Conservation (phyloP, 2,113 vertebrate species). For the Anhinga anhinga region DNA sequence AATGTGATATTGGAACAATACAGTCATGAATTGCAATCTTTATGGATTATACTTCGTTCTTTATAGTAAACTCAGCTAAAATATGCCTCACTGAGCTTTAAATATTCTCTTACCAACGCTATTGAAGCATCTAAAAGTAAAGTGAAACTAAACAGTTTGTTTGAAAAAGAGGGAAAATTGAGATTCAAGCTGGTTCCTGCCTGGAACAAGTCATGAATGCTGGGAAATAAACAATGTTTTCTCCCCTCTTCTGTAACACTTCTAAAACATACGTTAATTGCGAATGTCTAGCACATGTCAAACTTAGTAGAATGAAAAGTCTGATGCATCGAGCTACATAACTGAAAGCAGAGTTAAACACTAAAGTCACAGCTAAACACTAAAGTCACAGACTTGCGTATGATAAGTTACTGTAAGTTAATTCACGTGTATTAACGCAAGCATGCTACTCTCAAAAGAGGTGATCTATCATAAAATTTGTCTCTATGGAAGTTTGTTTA, state of each 20-base stretch:
- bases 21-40: neutral
- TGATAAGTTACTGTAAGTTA: neutral
- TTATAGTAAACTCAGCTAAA: neutral
- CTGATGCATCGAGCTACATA: neutral
- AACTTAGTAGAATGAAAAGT: neutral
- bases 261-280: neutral
- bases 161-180: neutral
- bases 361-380: neutral
- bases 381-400: neutral
- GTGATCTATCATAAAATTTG: neutral
- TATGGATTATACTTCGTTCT: neutral
- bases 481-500: neutral
- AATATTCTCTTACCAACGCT: neutral
- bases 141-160: neutral
- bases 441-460: neutral
- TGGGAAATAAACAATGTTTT: neutral
- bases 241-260: neutral
- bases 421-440: neutral
- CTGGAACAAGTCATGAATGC: neutral
- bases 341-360: neutral
- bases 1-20: neutral
- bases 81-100: neutral
- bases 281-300: neutral
- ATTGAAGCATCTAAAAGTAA: neutral
- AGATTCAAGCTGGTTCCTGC: neutral